These are phyloP conservation scores for Phalanger gymnotis DNA, from an alignment of 2,797 vertebrate species.

Conservation along the genomic window DNA sequence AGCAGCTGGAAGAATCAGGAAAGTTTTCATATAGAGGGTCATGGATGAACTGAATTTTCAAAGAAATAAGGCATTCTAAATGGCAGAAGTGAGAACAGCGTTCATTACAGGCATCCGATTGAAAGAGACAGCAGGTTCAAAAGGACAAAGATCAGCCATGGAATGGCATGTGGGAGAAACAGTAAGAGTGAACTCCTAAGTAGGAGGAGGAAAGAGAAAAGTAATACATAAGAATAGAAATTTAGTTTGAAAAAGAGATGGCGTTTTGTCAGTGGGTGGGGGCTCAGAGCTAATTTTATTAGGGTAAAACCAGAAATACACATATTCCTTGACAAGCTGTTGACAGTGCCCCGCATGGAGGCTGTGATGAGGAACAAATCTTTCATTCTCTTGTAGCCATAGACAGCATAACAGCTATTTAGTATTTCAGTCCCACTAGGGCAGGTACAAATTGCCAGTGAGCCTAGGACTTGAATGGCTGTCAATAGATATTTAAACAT, in stretches of 20 bases:
- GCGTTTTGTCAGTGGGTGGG: background rate
- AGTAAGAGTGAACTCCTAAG: background rate
- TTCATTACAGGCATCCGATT: background rate
- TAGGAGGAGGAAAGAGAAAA: background rate
- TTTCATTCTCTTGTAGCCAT: background rate
- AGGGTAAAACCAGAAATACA: background rate
- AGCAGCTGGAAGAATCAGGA: background rate
- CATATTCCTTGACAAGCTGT: background rate
- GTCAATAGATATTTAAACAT: background rate
- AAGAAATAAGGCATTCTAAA: background rate
- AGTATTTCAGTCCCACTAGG: background rate
- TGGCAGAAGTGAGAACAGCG: background rate
- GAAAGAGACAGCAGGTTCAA: background rate
- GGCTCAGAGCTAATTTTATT: background rate
- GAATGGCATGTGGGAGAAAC: background rate
- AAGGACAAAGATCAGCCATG: background rate
- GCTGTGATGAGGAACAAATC: background rate
- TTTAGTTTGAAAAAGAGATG: background rate
- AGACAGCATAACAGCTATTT: background rate
- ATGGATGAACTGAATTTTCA: background rate
- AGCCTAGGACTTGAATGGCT: background rate
- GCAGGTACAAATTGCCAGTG: background rate
- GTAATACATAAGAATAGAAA: background rate
- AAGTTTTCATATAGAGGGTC: background rate
- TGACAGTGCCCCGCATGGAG: background rate